Conservation (phyloP, 2,113 vertebrate species). For the Chloropsis hardwickii region DNA sequence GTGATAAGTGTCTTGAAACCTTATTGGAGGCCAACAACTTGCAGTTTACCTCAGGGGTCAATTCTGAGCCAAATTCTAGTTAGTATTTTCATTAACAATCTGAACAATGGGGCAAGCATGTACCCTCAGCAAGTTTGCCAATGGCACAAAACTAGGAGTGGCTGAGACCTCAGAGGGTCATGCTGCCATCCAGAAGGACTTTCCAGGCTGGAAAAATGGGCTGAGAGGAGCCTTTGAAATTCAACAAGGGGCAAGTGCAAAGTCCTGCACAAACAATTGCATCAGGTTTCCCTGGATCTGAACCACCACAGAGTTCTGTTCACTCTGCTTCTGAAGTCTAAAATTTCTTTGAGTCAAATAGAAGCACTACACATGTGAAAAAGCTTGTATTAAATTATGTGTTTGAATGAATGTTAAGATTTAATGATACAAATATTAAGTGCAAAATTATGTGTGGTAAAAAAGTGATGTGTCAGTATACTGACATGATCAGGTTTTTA, state of each 20-base stretch:
- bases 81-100: background rate
- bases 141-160: background rate
- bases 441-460: background rate
- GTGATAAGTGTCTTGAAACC: background rate
- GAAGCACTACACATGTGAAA: background rate
- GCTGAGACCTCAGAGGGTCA: background rate
- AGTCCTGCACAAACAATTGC: background rate
- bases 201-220: background rate
- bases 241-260: background rate
- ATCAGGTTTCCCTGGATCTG: background rate
- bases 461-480: background rate
- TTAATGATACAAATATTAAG: background rate
- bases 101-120: background rate
- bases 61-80: background rate
- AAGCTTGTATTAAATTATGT: background rate
- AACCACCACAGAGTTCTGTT: background rate
- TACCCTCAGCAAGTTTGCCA: background rate
- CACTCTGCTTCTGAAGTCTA: background rate
- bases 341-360: background rate
- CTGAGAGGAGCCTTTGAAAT: background rate
- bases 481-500: background rate
- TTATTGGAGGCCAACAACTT: background rate
- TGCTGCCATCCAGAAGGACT: background rate
- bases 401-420: slow-evolving; percentile 10
- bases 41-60: background rate